Evolutionary conservation across 1,140 invertebrate genomes (phyloP), one percentile per base, ranked within the genome.

Genomic region (Solenopsis invicta): DNA sequence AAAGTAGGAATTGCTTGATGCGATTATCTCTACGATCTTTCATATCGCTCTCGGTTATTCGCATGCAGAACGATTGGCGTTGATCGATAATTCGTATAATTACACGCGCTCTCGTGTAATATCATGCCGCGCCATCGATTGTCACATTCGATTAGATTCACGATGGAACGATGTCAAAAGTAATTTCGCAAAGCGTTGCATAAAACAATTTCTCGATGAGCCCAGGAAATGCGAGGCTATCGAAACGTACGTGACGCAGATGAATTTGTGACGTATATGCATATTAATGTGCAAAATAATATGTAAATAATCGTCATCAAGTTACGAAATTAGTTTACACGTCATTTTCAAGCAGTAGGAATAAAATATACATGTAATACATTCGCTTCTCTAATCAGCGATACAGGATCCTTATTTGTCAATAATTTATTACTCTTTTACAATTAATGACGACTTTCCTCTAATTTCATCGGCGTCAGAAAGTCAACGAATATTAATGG

Each of bases 191-290:
- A 48, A 5, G 12, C 78, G 66, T 71, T 71, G 48, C 64, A 71
- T 81, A 81, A 69, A 81, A 54, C 48, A 69, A 41, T 69, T 69
- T 81, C 48, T 69, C 74, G 37, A 76, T 66, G 45, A 62, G 10
- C 24, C 18, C 18, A 59, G 41, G 61, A 61, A 76, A 74, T 54
- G 29, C 48, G 13, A 54, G 34, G 41, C 54, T 61, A 59, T 61
- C 21, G 54, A 59, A 45, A 59, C 8, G 18, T 24, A 12, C 34
- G 34, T 59, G 18, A 24, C n/a, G 34, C 8, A 24, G 8, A 59
- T 18, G n/a, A 41, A 75, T 75, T 75, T 45, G 0, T 41, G 13
- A 59, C 24, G 16, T 6, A 6, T 16, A 13, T 9, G 21, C 21
- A 18, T 24, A 48, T 37, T 74, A 52, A 50, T 52, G 24, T n/a